phyloP scores from a whole-genome alignment of 2,888 invertebrate species.

The Holacanthella duospinosa region DNA sequence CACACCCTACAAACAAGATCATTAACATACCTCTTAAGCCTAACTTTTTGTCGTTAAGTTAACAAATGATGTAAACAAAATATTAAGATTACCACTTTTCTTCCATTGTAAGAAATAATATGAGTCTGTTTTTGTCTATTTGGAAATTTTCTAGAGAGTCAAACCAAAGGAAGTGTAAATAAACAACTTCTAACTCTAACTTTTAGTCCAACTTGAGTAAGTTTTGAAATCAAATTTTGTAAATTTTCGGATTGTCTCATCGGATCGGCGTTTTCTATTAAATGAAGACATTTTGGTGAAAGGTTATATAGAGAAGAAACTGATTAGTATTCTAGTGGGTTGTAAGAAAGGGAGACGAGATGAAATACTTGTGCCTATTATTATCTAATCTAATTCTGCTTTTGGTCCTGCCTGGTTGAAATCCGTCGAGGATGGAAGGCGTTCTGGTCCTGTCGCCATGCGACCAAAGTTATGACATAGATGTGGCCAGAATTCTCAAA shows the following conservation, averaged over 20 bases:
- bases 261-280: neutral
- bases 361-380: neutral
- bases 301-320: neutral
- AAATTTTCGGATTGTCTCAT: no score
- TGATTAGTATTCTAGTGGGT: neutral
- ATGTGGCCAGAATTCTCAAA: neutral
- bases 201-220: no score
- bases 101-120: no score
- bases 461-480: neutral
- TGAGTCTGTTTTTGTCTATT: no score
- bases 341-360: neutral
- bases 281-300: neutral
- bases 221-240: no score
- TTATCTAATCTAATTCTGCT: slow-evolving; percentile 1
- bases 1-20: neutral
- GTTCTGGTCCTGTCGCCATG: neutral
- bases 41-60: neutral
- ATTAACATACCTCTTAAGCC: neutral
- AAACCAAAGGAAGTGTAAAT: no score
- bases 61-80: slow-evolving; percentile 1
- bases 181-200: no score
- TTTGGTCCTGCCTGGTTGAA: neutral
- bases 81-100: no score
- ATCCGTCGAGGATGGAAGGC: neutral
- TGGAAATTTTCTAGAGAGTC: no score